phyloP scores from a whole-genome alignment of 2,113 vertebrate species.

The Chaenocephalus aceratus region DNA sequence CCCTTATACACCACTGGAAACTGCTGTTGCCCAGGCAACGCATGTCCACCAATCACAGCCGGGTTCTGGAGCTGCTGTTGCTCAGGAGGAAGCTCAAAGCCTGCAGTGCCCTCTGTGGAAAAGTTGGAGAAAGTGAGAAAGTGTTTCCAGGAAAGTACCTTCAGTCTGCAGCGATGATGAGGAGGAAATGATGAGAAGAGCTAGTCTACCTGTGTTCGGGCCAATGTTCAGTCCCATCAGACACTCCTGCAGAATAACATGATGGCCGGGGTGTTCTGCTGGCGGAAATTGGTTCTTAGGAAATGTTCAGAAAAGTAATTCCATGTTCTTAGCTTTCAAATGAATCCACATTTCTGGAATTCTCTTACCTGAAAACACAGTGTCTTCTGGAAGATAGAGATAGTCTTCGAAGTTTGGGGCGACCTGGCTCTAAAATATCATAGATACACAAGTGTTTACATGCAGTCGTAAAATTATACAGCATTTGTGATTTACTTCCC shows the following conservation, averaged over 20 bases:
- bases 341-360: not conserved
- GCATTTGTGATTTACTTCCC: not conserved
- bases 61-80: conserved; percentile 62
- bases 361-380: conserved; percentile 47
- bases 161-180: conserved; percentile 37
- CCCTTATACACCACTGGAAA: conserved; percentile 63
- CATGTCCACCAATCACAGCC: conserved; percentile 56
- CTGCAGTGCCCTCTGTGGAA: conserved; percentile 69
- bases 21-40: conserved; percentile 75
- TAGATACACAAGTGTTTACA: conserved; percentile 20
- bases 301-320: not conserved
- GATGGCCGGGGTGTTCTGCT: conserved; percentile 22
- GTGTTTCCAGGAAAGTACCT: conserved; percentile 29
- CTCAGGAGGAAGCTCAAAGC: conserved; percentile 71
- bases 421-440: conserved; percentile 50
- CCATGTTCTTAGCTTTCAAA: not conserved
- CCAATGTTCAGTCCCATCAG: conserved; percentile 71
- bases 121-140: conserved; percentile 68
- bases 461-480: not conserved
- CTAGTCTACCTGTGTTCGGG: conserved; percentile 56
- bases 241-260: conserved; percentile 71
- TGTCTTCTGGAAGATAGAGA: conserved; percentile 34
- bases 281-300: conserved; percentile 16
- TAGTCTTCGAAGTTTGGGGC: not conserved
- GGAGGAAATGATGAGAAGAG: conserved; percentile 31